Percentiles rank a stretch among this genome's conserved stretches.
Conservation (phyloP, 1,140 invertebrate genomes). For the Meteorus sp. region DNA sequence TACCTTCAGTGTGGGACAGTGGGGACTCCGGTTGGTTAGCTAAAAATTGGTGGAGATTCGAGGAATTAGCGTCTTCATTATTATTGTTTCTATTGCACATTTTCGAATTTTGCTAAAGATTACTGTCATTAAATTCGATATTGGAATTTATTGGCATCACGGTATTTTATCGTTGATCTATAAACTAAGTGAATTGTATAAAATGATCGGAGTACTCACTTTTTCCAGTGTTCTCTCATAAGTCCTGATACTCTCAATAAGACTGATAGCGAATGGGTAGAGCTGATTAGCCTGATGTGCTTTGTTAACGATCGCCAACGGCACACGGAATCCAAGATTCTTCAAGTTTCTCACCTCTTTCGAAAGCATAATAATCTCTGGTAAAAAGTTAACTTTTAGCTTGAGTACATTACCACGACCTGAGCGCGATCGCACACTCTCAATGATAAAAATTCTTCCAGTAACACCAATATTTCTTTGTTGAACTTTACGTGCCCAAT, state of each 20-base stretch:
- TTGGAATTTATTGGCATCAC: background rate
- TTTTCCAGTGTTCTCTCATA: slow-evolving; percentile 97
- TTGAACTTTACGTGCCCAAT: slow-evolving; percentile 95
- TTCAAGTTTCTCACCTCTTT: slow-evolving; percentile 99
- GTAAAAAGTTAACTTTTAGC: slow-evolving; percentile 95
- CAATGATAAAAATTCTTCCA: slow-evolving; percentile 93
- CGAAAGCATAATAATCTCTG: slow-evolving; percentile 96
- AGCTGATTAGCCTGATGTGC: slow-evolving; percentile 98
- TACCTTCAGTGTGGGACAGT: slow-evolving; percentile 56
- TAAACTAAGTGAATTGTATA: background rate
- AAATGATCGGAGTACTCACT: slow-evolving; percentile 62
- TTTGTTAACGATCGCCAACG: slow-evolving; percentile 97
- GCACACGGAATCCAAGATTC: slow-evolving; percentile 94
- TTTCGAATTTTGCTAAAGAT: no score
- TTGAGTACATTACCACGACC: slow-evolving; percentile 89
- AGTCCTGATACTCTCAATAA: slow-evolving; percentile 96
- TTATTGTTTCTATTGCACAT: no score
- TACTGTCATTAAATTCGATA: no score
- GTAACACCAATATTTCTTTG: slow-evolving; percentile 91
- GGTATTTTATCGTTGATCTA: background rate
- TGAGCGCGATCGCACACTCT: slow-evolving; percentile 78
- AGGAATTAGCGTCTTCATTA: no score
- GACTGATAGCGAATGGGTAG: slow-evolving; percentile 98
- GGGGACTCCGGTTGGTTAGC: slow-evolving; percentile 57
- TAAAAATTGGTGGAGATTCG: slow-evolving; percentile 53